These are phyloP conservation scores for Cyphomyrus plagiostoma DNA, from an alignment of 2,113 vertebrate species.

Conservation along the genomic window DNA sequence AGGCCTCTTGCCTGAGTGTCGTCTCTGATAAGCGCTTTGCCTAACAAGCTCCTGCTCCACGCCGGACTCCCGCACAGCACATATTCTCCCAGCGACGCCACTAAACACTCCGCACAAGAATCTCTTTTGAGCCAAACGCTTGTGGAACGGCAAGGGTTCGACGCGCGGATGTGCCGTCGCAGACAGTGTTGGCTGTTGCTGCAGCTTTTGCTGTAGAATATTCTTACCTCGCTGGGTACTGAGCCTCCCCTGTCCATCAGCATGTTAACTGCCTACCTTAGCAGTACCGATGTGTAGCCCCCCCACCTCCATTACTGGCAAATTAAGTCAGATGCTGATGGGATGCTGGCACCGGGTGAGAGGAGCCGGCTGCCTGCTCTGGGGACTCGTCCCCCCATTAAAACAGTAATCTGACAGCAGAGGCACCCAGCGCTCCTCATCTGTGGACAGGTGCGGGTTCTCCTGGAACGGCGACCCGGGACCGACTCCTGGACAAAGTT, in stretches of 20 bases:
- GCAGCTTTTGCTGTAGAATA: neutral
- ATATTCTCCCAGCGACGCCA: neutral
- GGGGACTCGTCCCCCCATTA: constrained; percentile 7
- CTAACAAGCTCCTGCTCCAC: neutral
- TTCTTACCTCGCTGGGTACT: neutral
- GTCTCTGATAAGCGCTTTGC: neutral
- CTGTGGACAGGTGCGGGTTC: neutral
- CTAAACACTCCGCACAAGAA: neutral
- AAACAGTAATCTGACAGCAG: constrained; percentile 7
- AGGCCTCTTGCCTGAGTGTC: neutral
- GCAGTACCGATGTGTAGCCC: neutral
- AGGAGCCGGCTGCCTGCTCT: neutral
- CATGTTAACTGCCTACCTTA: neutral
- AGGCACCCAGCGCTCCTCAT: neutral
- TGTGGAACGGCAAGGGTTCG: constrained; percentile 7
- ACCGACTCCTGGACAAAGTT: neutral
- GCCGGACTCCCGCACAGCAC: neutral
- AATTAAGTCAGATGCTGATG: constrained; percentile 7
- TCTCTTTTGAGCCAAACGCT: neutral
- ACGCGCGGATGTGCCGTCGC: neutral
- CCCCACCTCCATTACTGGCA: neutral
- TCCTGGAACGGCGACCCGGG: neutral
- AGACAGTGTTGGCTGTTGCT: neutral
- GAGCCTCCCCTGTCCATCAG: neutral
- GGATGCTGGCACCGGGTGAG: neutral